These are phyloP conservation scores for Epistrophella euchroma DNA, from an alignment of 2,888 invertebrate species.

Conservation along the genomic window DNA sequence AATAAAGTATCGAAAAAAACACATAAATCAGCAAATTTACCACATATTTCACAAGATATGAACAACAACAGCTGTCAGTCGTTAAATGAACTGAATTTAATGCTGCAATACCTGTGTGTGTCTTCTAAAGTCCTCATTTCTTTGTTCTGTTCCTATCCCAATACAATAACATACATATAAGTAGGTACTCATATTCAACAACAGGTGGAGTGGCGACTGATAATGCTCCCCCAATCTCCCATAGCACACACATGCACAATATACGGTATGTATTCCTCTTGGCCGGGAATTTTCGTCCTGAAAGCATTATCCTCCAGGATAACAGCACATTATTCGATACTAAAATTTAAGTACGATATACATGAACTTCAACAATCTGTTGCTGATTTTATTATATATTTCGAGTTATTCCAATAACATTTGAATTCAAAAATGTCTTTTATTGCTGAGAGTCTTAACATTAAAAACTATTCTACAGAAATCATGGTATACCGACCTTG, in stretches of 20 bases:
- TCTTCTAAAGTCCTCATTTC: neutral
- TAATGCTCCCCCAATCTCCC: constrained; percentile 51
- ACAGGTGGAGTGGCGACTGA: constrained; percentile 61
- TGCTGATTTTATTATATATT: constrained; percentile 38
- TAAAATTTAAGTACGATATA: neutral
- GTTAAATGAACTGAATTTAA: neutral
- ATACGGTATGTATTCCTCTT: neutral
- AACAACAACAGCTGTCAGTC: constrained; percentile 11
- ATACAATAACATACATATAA: constrained; percentile 34
- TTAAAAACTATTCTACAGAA: constrained; percentile 26
- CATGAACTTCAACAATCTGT: constrained; percentile 57
- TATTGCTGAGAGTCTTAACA: neutral
- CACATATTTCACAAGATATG: neutral
- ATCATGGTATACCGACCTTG: constrained; percentile 67
- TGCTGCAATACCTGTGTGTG: constrained; percentile 13
- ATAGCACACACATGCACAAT: constrained; percentile 11
- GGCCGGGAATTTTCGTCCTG: neutral
- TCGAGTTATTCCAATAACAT: constrained; percentile 12
- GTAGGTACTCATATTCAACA: constrained; percentile 31
- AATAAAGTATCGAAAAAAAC: neutral
- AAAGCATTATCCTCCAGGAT: neutral
- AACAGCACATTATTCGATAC: neutral
- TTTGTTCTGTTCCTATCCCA: constrained; percentile 53
- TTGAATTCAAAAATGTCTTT: neutral
- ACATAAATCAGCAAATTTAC: constrained; percentile 8